Percentiles rank a stretch among this genome's conserved stretches.
phyloP scores from a whole-genome alignment of 2,113 vertebrate species.

The Sylvietta virens region DNA sequence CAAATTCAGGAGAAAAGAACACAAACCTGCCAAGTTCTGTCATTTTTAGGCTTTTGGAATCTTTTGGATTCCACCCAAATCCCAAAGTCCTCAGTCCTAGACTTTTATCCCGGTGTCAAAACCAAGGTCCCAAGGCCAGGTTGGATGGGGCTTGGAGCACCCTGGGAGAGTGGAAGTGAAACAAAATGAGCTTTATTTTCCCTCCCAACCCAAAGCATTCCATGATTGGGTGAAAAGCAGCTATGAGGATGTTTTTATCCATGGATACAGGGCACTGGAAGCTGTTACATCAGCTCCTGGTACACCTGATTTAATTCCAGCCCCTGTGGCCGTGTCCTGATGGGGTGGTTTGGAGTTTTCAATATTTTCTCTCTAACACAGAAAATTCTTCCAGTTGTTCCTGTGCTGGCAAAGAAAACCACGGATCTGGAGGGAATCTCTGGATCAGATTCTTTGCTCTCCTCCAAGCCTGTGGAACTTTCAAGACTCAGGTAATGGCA shows the following conservation, averaged over 20 bases:
- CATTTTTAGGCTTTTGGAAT: not conserved
- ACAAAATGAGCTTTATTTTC: not conserved
- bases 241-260: fast-evolving
- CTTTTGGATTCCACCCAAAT: not conserved
- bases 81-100: not conserved
- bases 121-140: no score
- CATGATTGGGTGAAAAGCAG: not conserved
- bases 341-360: not conserved
- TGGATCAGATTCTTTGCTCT: not conserved
- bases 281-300: not conserved
- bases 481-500: not conserved
- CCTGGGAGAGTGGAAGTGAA: not conserved
- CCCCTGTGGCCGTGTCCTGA: fast-evolving
- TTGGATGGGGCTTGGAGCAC: fast-evolving
- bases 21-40: not conserved
- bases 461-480: not conserved
- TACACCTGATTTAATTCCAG: not conserved
- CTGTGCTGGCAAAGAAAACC: not conserved
- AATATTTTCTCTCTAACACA: not conserved
- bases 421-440: fast-evolving
- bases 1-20: not conserved
- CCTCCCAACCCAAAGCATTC: not conserved
- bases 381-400: not conserved
- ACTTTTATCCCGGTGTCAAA: not conserved
- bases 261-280: fast-evolving